Conservation (phyloP, 2,113 vertebrate species). For the Rousettus leschenaultii region DNA sequence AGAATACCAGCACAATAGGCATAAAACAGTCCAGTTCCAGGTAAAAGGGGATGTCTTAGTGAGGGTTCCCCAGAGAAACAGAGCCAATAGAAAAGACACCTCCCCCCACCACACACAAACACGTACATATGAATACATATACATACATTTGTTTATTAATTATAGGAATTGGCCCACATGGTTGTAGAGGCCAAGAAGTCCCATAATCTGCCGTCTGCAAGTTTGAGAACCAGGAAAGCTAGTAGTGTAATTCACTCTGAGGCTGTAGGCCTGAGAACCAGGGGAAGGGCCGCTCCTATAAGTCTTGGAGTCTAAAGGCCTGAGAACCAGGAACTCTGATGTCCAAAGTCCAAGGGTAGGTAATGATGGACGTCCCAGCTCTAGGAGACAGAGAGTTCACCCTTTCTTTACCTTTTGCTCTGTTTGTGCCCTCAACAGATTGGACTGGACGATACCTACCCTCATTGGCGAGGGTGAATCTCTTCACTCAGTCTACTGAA, state of each 20-base stretch:
- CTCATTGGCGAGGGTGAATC: neutral
- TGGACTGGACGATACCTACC: neutral
- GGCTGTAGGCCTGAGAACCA: neutral
- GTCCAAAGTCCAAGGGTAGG: neutral
- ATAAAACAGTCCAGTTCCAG: neutral
- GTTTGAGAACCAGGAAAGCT: neutral
- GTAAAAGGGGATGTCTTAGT: neutral
- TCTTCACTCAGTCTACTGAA: neutral
- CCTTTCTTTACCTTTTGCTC: neutral
- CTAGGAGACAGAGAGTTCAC: too few species aligned
- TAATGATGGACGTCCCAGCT: neutral
- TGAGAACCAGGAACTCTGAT: neutral
- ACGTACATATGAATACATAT: neutral
- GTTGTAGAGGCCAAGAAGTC: neutral
- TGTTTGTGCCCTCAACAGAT: neutral
- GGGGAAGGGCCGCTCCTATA: neutral
- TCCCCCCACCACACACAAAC: too few species aligned
- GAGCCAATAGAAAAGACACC: neutral
- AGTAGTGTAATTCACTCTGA: neutral
- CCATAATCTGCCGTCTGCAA: neutral
- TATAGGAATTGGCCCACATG: neutral
- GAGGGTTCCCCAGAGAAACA: neutral
- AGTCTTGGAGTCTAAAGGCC: neutral
- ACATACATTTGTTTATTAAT: neutral
- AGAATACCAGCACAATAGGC: neutral